These are phyloP conservation scores for Eristalinus sepulchralis DNA, from an alignment of 2,888 invertebrate genomes.

Conservation along the genomic window DNA sequence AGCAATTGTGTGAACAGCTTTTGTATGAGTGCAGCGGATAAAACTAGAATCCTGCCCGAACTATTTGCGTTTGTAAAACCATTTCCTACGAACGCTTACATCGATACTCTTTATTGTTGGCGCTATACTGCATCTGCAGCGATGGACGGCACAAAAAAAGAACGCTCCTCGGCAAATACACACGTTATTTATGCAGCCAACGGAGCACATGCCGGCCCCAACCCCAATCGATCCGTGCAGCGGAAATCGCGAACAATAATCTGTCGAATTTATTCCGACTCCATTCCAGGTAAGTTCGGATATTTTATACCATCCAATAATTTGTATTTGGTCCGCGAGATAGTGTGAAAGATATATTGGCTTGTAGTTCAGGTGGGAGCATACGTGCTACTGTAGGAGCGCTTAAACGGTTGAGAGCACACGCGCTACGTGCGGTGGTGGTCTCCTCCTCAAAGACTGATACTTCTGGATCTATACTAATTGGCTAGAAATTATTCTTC, in stretches of 20 bases:
- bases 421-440: not conserved
- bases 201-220: slow-evolving; percentile 9
- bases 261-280: slow-evolving; percentile 43
- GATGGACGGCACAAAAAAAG: not conserved
- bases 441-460: not conserved
- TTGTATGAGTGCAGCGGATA: slow-evolving; percentile 1
- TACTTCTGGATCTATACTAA: slow-evolving; percentile 3
- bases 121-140: slow-evolving; percentile 7
- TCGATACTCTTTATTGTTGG: slow-evolving; percentile 29
- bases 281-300: slow-evolving; percentile 35
- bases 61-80: slow-evolving; percentile 40
- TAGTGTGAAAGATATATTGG: slow-evolving; percentile 28
- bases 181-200: slow-evolving; percentile 34
- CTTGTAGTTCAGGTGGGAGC: not conserved
- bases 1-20: slow-evolving; percentile 15
- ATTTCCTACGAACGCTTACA: slow-evolving; percentile 24
- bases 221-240: slow-evolving; percentile 3
- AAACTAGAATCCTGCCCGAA: not conserved
- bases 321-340: slow-evolving; percentile 33
- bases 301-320: slow-evolving; percentile 30
- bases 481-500: not conserved
- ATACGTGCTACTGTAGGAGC: not conserved
- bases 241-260: slow-evolving; percentile 31
- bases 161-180: slow-evolving; percentile 1
- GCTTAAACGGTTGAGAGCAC: not conserved